phyloP scores from a whole-genome alignment of 2,888 invertebrate genomes.

The Galerucella pusilla region DNA sequence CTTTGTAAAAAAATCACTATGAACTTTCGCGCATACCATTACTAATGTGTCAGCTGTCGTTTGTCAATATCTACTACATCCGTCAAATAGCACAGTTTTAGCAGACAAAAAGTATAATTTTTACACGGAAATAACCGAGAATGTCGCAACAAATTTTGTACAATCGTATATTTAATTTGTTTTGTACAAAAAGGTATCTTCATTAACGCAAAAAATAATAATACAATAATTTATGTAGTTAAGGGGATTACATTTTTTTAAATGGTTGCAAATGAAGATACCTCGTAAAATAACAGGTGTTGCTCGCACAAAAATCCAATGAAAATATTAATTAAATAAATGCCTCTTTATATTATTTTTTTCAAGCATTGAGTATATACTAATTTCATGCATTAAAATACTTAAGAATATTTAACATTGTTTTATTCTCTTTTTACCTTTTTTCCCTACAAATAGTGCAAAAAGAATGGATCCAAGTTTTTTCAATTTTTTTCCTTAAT shows the following conservation, averaged over 20 bases:
- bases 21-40: neutral
- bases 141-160: slow-evolving; percentile 34
- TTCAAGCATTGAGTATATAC: slow-evolving; percentile 52
- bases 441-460: slow-evolving; percentile 37
- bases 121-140: slow-evolving; percentile 13
- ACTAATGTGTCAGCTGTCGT: neutral
- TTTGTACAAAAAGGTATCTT: slow-evolving; percentile 27
- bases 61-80: neutral
- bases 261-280: slow-evolving; percentile 17
- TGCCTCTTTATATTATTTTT: slow-evolving; percentile 50
- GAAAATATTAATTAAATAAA: slow-evolving; percentile 43
- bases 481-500: neutral
- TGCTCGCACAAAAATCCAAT: slow-evolving; percentile 36
- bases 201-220: slow-evolving; percentile 6
- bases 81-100: neutral
- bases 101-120: neutral
- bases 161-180: slow-evolving; percentile 16
- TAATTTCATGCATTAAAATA: slow-evolving; percentile 52
- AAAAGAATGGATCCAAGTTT: slow-evolving; percentile 35
- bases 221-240: neutral
- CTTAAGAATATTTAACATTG: slow-evolving; percentile 46
- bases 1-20: neutral
- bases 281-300: slow-evolving; percentile 28
- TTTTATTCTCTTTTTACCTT: slow-evolving; percentile 40
- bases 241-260: neutral